These are phyloP conservation scores for Bovichtus diacanthus DNA, from an alignment of 2,797 vertebrate genomes.

Conservation along the genomic window DNA sequence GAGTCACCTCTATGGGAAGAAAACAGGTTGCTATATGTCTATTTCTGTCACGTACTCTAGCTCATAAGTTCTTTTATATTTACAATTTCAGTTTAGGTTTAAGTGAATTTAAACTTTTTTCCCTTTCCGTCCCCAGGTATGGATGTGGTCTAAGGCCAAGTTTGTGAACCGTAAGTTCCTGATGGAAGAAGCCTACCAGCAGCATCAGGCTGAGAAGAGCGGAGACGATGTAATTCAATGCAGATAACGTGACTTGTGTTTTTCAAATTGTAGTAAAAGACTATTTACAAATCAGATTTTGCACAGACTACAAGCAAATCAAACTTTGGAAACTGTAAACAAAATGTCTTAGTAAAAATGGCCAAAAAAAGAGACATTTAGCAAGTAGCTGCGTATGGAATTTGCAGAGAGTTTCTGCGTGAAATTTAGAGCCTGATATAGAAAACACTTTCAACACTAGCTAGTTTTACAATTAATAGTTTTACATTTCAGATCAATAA, in stretches of 20 bases:
- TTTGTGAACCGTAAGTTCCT: slow-evolving; percentile 94
- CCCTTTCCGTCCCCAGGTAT: slow-evolving; percentile 82
- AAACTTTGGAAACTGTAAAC: background rate
- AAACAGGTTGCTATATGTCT: slow-evolving; percentile 79
- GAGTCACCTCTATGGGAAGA: slow-evolving; percentile 82
- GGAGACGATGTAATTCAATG: slow-evolving; percentile 44
- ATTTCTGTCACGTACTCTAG: background rate
- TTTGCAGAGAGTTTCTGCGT: no score
- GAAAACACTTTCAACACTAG: background rate
- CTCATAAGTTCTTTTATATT: background rate
- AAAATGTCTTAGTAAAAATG: background rate
- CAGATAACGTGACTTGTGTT: background rate
- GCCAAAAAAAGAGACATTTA: no score
- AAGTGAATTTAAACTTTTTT: background rate
- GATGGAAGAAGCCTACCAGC: slow-evolving; percentile 92
- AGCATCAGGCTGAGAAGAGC: slow-evolving; percentile 67
- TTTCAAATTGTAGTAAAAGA: background rate
- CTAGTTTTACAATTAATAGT: background rate
- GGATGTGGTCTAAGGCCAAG: slow-evolving; percentile 93
- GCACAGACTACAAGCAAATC: background rate
- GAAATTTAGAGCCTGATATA: no score
- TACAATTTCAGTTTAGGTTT: background rate
- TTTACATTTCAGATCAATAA: slow-evolving; percentile 1
- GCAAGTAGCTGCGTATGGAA: no score
- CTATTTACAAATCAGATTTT: background rate